These are phyloP conservation scores for Lissonota sp. DNA, from an alignment of 2,888 invertebrate species.

Conservation along the genomic window DNA sequence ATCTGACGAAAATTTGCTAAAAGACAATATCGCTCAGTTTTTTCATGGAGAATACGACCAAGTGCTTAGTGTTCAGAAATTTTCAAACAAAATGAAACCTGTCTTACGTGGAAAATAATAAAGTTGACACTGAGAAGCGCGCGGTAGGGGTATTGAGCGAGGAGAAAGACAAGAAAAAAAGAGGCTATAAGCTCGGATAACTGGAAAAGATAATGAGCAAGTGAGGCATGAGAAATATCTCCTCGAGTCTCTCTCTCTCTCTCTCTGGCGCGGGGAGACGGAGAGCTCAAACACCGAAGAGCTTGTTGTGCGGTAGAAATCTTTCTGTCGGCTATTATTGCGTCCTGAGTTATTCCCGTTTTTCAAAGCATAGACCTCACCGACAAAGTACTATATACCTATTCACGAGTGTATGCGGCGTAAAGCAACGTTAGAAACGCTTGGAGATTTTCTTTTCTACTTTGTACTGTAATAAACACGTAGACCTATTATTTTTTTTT, in stretches of 20 bases:
- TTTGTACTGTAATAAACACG: constrained; percentile 5
- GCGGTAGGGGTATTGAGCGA: constrained; percentile 4
- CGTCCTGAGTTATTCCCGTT: constrained; percentile 33
- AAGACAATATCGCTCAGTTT: too few species aligned
- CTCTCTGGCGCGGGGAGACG: neutral
- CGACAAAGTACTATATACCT: neutral
- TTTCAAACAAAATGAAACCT: neutral
- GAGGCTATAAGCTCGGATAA: constrained; percentile 53
- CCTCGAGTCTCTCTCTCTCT: constrained; percentile 25
- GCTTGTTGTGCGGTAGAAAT: neutral
- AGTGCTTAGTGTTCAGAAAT: too few species aligned
- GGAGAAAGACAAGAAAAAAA: constrained; percentile 38
- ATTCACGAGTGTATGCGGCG: neutral
- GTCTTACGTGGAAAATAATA: neutral
- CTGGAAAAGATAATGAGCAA: constrained; percentile 62
- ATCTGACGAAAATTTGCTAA: too few species aligned
- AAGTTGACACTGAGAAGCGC: neutral
- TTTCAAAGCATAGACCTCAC: constrained; percentile 5
- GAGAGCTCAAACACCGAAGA: neutral
- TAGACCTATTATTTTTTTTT: neutral
- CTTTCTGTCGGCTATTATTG: constrained; percentile 10
- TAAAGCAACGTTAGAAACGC: constrained; percentile 12
- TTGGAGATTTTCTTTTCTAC: constrained; percentile 1
- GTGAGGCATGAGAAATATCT: constrained; percentile 59
- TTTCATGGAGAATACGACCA: too few species aligned